Evolutionary conservation across 2,888 invertebrate genomes (phyloP).

Genomic region (Drosophila lacicola): DNA sequence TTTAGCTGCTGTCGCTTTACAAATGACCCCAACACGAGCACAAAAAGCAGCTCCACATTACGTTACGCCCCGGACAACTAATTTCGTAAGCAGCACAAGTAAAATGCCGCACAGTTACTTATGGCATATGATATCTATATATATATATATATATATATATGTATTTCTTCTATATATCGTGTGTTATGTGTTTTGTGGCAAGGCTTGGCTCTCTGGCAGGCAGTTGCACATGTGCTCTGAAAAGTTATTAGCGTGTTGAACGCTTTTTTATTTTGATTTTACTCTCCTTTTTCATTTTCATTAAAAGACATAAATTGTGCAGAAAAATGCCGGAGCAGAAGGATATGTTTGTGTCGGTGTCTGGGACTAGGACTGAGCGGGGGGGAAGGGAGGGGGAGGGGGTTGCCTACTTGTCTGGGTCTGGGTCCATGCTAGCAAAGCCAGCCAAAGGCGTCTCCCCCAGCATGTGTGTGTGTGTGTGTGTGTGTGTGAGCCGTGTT

Average conservation of each 20-base stretch:
- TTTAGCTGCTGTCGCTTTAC: conserved; percentile 25
- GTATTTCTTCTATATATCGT: background rate
- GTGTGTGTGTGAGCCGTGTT: conserved; percentile 47
- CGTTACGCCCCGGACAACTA: conserved; percentile 50
- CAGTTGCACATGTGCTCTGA: conserved; percentile 73
- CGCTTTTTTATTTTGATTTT: conserved; percentile 56
- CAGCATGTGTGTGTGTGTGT: conserved; percentile 12
- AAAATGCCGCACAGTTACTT: conserved; percentile 31
- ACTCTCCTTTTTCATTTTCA: conserved; percentile 66
- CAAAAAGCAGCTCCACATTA: conserved; percentile 45
- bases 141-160: background rate
- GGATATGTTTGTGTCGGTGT: conserved; percentile 26
- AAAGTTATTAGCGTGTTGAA: conserved; percentile 79
- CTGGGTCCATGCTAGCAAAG: conserved; percentile 24
- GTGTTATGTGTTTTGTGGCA: conserved; percentile 30
- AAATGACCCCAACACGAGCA: conserved; percentile 45
- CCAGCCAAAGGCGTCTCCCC: conserved; percentile 58
- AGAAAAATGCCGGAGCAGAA: conserved; percentile 70
- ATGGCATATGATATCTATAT: conserved; percentile 1
- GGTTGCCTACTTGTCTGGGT: conserved; percentile 13
- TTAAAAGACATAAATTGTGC: conserved; percentile 82
- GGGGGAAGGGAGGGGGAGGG: no score
- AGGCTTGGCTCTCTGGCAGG: conserved; percentile 27
- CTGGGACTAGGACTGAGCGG: no score
- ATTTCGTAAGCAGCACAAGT: conserved; percentile 61